Evolutionary conservation across 1,140 invertebrate species (phyloP).

Genomic region (Tetranychus urticae): DNA sequence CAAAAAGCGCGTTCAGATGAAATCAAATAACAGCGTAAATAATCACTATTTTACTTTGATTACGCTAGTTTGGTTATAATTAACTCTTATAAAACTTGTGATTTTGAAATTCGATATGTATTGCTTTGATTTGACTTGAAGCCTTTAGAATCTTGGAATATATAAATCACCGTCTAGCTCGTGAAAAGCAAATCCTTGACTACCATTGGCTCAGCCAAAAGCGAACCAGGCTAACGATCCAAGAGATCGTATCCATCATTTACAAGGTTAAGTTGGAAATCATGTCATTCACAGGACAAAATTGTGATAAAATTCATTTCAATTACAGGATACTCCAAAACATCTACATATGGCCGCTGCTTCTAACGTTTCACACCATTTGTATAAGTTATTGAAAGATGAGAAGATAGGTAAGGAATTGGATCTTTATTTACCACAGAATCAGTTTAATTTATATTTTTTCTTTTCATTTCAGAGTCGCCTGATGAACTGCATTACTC

Average conservation of each 20-base stretch:
- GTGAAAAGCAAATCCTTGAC: constrained; percentile 63
- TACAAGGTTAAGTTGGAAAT: constrained; percentile 27
- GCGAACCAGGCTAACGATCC: constrained; percentile 27
- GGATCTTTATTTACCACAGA: too few species aligned
- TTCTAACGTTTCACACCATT: constrained; percentile 57
- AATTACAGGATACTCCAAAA: constrained; percentile 35
- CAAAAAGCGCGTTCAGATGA: too few species aligned
- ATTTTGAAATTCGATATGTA: too few species aligned
- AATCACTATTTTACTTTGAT: too few species aligned
- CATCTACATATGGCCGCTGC: constrained; percentile 48
- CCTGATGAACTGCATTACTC: too few species aligned
- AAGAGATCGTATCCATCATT: constrained; percentile 53
- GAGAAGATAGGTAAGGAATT: constrained; percentile 27
- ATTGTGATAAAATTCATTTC: not conserved
- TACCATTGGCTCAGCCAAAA: constrained; percentile 24
- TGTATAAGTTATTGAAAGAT: constrained; percentile 59
- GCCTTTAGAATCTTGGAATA: constrained; percentile 69
- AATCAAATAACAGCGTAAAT: too few species aligned
- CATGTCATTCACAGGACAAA: not conserved
- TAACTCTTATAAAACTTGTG: too few species aligned
- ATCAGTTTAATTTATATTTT: too few species aligned
- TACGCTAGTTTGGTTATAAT: too few species aligned
- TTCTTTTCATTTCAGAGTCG: too few species aligned
- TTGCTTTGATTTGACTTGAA: too few species aligned
- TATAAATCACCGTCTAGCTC: constrained; percentile 49